These are phyloP conservation scores for Schizotus pectinicornis DNA, from an alignment of 2,888 invertebrate genomes.

Conservation along the genomic window DNA sequence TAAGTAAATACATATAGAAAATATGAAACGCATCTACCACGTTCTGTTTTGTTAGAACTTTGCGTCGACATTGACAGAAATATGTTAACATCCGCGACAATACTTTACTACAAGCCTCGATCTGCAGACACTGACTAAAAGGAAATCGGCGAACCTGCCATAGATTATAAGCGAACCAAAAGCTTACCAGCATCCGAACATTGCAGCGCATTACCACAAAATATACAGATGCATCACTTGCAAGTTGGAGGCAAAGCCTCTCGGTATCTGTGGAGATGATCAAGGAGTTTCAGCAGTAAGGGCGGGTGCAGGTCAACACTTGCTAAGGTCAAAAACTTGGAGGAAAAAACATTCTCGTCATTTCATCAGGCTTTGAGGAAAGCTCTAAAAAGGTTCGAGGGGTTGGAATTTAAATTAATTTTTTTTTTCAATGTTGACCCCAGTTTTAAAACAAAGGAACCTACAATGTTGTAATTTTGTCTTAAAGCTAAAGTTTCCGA, in stretches of 20 bases:
- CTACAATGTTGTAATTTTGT: no score
- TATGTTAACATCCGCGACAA: constrained; percentile 46
- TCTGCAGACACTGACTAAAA: constrained; percentile 34
- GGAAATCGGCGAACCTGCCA: constrained; percentile 27
- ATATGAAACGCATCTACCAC: constrained; percentile 36
- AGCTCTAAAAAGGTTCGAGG: neutral
- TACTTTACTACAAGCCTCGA: constrained; percentile 38
- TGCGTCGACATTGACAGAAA: constrained; percentile 25
- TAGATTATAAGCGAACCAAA: constrained; percentile 33
- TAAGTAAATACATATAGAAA: constrained; percentile 31
- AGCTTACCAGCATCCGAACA: constrained; percentile 49
- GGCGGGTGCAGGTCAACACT: no score
- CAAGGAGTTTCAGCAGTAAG: no score
- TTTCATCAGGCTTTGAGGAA: neutral
- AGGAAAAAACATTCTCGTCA: neutral
- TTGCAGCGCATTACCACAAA: constrained; percentile 24
- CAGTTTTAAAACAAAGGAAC: no score
- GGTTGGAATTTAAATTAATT: neutral
- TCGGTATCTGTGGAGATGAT: no score
- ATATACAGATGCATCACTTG: constrained; percentile 5
- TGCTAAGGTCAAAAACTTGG: no score
- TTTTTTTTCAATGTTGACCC: no score
- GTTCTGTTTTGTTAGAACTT: constrained; percentile 42
- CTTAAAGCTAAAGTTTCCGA: no score
- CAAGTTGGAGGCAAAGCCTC: no score